phyloP scores from a whole-genome alignment of 2,797 vertebrate genomes.

The Hydrolagus colliei region DNA sequence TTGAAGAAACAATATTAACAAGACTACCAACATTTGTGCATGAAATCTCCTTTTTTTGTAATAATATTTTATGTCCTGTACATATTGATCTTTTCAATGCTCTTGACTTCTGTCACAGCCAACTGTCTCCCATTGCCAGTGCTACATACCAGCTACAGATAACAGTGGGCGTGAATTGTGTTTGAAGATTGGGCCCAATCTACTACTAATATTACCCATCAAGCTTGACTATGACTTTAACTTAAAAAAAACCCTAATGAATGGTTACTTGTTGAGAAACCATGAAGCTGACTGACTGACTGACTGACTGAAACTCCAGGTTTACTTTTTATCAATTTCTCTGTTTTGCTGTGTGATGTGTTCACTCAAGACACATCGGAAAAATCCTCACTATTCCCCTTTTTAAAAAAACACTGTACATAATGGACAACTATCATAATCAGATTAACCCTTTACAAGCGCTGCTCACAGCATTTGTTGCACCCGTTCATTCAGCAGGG shows the following conservation, averaged over 20 bases:
- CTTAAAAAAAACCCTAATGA: slow-evolving; percentile 12
- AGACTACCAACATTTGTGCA: slow-evolving; percentile 29
- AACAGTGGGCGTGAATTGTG: slow-evolving; percentile 15
- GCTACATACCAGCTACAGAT: not conserved
- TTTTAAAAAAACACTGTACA: slow-evolving; percentile 21
- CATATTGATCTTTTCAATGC: slow-evolving; percentile 22
- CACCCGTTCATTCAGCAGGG: not conserved
- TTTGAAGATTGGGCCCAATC: slow-evolving; percentile 13
- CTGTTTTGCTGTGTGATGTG: not conserved
- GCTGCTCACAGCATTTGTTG: slow-evolving; percentile 13
- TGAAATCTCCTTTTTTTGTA: slow-evolving; percentile 24
- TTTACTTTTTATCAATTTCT: not conserved
- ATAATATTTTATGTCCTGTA: slow-evolving; percentile 30
- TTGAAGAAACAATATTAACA: not conserved
- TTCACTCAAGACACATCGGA: slow-evolving; percentile 6
- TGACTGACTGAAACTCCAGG: not conserved
- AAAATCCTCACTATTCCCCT: not conserved
- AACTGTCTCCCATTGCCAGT: not conserved
- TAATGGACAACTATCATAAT: slow-evolving; percentile 17
- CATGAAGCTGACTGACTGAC: slow-evolving; percentile 1
- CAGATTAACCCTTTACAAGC: slow-evolving; percentile 20
- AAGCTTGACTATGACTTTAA: not conserved
- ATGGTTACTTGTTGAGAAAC: slow-evolving; percentile 20
- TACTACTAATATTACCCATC: slow-evolving; percentile 5
- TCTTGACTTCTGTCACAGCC: slow-evolving; percentile 17